These are phyloP conservation scores for Gortyna flavago DNA, from an alignment of 2,888 invertebrate species.

Conservation along the genomic window DNA sequence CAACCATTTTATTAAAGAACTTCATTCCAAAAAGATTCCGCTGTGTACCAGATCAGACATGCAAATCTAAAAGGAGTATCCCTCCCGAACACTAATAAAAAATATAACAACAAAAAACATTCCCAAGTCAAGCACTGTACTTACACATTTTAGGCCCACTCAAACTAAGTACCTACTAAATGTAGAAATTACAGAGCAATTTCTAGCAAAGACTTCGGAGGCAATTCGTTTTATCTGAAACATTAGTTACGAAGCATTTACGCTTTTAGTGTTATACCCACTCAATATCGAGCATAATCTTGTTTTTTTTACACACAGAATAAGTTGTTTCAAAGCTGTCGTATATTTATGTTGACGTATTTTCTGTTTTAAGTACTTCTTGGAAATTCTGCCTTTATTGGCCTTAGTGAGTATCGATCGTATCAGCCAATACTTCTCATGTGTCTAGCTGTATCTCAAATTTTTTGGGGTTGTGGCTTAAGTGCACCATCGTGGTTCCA, in stretches of 20 bases:
- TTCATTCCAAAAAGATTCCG: no score
- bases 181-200: slow-evolving; percentile 77
- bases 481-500: no score
- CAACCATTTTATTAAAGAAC: no score
- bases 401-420: background rate
- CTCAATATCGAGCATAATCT: slow-evolving; percentile 53
- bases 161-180: slow-evolving; percentile 72
- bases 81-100: background rate
- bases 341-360: slow-evolving; percentile 19
- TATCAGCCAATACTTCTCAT: background rate
- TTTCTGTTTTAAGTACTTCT: slow-evolving; percentile 19
- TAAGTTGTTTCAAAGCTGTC: slow-evolving; percentile 12
- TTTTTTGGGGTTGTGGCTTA: no score
- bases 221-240: slow-evolving; percentile 78
- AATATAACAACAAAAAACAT: slow-evolving; percentile 3
- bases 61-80: background rate
- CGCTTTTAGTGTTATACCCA: slow-evolving; percentile 48
- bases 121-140: slow-evolving; percentile 7
- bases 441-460: background rate
- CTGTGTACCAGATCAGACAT: background rate
- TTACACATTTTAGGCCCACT: slow-evolving; percentile 72
- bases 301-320: slow-evolving; percentile 37
- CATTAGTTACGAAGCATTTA: slow-evolving; percentile 70
- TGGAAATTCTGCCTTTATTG: background rate
- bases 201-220: slow-evolving; percentile 73